A percentile compares a stretch with the other conserved stretches of the same genome.
Conservation (phyloP, 1,140 invertebrate genomes). For the Drosophila seguyi region DNA sequence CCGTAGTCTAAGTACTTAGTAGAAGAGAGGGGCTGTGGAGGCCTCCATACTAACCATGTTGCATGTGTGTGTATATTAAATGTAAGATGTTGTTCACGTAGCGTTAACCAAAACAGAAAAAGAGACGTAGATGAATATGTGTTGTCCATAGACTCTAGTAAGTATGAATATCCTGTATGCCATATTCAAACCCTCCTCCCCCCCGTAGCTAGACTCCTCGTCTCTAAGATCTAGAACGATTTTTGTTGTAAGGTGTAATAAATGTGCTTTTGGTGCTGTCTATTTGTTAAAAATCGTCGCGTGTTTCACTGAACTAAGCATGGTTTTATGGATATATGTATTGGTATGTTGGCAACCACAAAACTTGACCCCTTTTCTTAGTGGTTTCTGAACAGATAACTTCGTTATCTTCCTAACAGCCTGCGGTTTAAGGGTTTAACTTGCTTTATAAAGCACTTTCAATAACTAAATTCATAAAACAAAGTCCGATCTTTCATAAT, state of each 20-base stretch:
- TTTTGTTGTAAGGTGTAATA: constrained; percentile 32
- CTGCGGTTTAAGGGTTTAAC: too few relatives aligned
- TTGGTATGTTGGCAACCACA: too few relatives aligned
- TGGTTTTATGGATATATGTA: too few relatives aligned
- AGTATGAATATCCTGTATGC: constrained; percentile 17
- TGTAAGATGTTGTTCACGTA: constrained; percentile 26
- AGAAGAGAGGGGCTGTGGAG: not conserved
- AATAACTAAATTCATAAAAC: too few relatives aligned
- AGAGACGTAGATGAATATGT: constrained; percentile 6
- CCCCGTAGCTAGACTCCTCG: constrained; percentile 24
- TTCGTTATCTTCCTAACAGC: too few relatives aligned
- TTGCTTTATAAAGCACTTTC: too few relatives aligned
- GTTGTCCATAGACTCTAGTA: constrained; percentile 18
- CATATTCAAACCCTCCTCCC: constrained; percentile 7
- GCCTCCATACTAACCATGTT: constrained; percentile 2
- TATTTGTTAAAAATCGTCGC: constrained; percentile 29
- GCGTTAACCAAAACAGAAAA: constrained; percentile 28
- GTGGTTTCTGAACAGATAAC: too few relatives aligned
- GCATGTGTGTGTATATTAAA: constrained; percentile 20
- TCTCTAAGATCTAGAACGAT: constrained; percentile 17
- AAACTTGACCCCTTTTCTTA: too few relatives aligned
- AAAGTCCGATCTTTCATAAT: not conserved
- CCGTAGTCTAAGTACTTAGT: constrained; percentile 22
- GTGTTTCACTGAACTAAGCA: too few relatives aligned
- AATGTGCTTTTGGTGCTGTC: constrained; percentile 37